These are phyloP conservation scores for Pteropus alecto DNA, from an alignment of 2,113 vertebrate genomes.

Conservation along the genomic window DNA sequence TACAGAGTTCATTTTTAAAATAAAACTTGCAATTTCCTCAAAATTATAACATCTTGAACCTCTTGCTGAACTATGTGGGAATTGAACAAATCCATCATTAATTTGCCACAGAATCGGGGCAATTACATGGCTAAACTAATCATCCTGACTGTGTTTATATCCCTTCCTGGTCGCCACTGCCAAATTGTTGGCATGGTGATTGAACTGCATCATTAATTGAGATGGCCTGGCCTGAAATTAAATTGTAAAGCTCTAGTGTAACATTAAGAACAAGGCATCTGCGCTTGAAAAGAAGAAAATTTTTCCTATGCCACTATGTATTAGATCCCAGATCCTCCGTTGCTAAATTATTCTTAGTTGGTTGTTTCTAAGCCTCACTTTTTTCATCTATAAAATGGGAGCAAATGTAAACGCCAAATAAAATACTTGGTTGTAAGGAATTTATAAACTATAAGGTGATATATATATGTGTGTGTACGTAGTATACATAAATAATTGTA, in stretches of 20 bases:
- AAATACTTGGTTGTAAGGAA: not conserved
- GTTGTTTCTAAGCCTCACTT: not conserved
- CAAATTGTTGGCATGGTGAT: not conserved
- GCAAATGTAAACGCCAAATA: not conserved
- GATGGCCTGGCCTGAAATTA: not conserved
- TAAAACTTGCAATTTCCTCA: not conserved
- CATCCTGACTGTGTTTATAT: not conserved
- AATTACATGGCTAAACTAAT: not conserved
- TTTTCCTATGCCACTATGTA: not conserved
- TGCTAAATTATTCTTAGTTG: not conserved
- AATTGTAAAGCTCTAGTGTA: not conserved
- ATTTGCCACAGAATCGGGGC: not conserved
- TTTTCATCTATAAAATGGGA: not conserved
- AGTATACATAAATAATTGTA: not conserved
- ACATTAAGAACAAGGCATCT: not conserved
- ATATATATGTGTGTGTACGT: fast-evolving
- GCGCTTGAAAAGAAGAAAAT: not conserved
- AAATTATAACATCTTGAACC: not conserved
- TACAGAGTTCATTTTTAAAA: not conserved
- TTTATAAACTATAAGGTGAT: not conserved
- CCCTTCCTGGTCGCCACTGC: not conserved
- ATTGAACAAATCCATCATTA: not conserved
- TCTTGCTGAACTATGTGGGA: not conserved
- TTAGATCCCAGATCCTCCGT: not conserved
- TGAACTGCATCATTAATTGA: not conserved